Percentiles rank a stretch among this genome's conserved stretches.
Conservation (phyloP, 2,113 vertebrate species). For the Alethe castanea region DNA sequence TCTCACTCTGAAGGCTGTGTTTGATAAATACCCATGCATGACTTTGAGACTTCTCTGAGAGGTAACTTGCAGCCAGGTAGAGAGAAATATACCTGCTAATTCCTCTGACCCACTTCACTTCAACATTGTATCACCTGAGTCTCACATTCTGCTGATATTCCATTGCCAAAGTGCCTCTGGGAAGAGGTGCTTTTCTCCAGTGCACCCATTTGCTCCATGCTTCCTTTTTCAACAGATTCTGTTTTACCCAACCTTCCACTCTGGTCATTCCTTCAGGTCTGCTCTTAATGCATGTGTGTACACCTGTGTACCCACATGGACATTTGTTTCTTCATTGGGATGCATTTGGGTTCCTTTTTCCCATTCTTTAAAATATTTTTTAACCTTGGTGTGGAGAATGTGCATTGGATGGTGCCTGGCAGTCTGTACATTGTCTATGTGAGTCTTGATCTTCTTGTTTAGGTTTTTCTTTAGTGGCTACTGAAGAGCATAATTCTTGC, state of each 20-base stretch:
- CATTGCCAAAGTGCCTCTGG: neutral
- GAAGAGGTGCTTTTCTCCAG: neutral
- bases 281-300: neutral
- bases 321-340: neutral
- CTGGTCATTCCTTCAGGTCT: neutral
- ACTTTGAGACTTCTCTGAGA: neutral
- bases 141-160: neutral
- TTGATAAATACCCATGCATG: neutral
- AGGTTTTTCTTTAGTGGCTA: neutral
- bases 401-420: neutral
- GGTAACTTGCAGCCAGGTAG: rapidly evolving
- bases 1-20: neutral
- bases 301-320: neutral
- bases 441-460: neutral
- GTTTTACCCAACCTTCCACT: neutral
- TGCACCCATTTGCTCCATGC: neutral
- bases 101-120: neutral
- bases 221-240: neutral
- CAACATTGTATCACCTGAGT: neutral
- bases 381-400: neutral
- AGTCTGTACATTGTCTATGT: neutral
- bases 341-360: neutral
- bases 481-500: neutral
- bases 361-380: neutral
- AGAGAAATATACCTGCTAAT: neutral